These are phyloP conservation scores for Arge pagana DNA, from an alignment of 2,888 invertebrate species.

Conservation along the genomic window DNA sequence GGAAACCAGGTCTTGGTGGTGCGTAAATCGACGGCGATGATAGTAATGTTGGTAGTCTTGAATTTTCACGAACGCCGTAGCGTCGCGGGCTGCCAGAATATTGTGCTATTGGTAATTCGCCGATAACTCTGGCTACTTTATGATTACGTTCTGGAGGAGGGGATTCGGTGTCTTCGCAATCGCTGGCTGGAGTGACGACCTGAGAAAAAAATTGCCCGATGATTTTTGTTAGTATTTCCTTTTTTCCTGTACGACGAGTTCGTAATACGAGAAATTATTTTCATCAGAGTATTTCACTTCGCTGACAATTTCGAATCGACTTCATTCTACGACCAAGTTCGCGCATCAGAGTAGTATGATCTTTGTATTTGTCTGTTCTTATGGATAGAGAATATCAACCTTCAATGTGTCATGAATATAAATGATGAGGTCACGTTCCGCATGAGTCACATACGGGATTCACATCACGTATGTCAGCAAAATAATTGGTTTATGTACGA, in stretches of 20 bases:
- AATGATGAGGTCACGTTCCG: no score
- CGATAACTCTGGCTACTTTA: conserved; percentile 72
- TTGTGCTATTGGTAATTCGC: conserved; percentile 87
- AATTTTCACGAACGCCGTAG: conserved; percentile 68
- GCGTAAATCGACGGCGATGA: conserved; percentile 70
- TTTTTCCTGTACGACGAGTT: no score
- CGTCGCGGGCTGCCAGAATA: conserved; percentile 90
- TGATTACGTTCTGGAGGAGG: conserved; percentile 54
- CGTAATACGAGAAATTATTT: no score
- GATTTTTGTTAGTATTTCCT: no score
- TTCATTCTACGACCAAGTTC: no score
- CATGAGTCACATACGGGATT: no score
- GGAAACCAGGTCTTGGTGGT: conserved; percentile 85
- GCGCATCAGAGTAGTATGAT: no score
- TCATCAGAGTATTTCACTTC: background rate
- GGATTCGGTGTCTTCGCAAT: conserved; percentile 48
- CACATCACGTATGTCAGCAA: no score
- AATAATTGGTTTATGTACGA: no score
- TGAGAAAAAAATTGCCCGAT: conserved; percentile 30
- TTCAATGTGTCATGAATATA: no score
- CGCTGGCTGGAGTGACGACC: conserved; percentile 52
- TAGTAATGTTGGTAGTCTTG: conserved; percentile 64
- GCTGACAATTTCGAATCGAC: background rate
- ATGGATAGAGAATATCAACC: no score
- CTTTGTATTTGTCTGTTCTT: no score